A percentile compares a stretch with the other conserved stretches of the same genome.
These are phyloP conservation scores for Conops quadrifasciatus DNA, from an alignment of 2,888 invertebrate genomes.

Conservation along the genomic window DNA sequence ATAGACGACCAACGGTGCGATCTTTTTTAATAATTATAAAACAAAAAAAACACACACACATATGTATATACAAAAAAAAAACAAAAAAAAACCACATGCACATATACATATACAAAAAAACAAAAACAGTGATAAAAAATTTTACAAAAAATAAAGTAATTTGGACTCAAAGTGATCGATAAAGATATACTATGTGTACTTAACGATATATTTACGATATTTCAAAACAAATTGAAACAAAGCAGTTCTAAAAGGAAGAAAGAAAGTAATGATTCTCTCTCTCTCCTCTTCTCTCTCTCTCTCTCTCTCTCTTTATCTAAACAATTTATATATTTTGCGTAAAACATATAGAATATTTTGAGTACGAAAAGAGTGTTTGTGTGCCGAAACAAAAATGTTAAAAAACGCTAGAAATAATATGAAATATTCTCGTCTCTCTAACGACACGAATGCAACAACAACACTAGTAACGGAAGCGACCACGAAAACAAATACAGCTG, in stretches of 20 bases:
- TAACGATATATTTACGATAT: neutral
- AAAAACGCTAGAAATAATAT: neutral
- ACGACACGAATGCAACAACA: neutral
- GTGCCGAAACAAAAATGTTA: slow-evolving; percentile 39
- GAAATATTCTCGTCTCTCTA: neutral
- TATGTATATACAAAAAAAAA: too few species aligned
- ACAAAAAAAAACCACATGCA: neutral
- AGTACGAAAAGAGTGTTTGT: slow-evolving; percentile 16
- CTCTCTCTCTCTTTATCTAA: too few species aligned
- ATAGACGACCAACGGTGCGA: too few species aligned
- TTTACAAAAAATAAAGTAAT: neutral
- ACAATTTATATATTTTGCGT: too few species aligned
- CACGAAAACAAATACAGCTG: neutral
- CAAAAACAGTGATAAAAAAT: neutral
- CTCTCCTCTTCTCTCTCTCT: neutral
- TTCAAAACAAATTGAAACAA: neutral
- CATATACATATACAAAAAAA: neutral
- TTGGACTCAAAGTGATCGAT: too few species aligned
- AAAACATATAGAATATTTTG: too few species aligned
- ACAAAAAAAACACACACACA: too few species aligned
- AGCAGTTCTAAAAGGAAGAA: neutral
- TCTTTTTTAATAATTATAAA: too few species aligned
- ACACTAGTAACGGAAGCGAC: neutral
- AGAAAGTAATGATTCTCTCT: neutral
- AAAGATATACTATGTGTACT: neutral